Base-by-base conservation (phyloP, 1,140 invertebrate genomes). In the Calliphora vicina region DNA sequence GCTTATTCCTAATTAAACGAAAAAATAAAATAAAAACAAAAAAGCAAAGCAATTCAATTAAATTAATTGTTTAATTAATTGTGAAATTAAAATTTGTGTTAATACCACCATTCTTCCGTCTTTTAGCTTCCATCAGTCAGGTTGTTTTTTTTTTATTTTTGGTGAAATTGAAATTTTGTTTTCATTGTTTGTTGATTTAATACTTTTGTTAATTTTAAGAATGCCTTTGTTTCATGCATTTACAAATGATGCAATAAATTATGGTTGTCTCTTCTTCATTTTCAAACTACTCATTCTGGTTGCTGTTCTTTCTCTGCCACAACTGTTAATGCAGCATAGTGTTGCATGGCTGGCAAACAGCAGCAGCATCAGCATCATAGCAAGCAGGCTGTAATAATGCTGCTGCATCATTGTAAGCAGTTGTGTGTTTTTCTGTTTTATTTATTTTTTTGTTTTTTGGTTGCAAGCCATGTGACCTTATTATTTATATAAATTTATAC, bases 201-300 rank as follows among this genome's bases (percentile, higher is more conserved):
- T 81, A 27, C 50, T 71, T n/a, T 57, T 29, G 80, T 81, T 81
- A 29, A 61, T 61, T 81, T 81, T 57, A 81, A 81, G 80, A 81
- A 81, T 81, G 80, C 17, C 80, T 78, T 78, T 81, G 80, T 81
- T 81, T 67, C 45, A 81, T 67, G 80, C 57, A 81, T 81, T 81
- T 81, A 81, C 80, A 81, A 81, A 81, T 67, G 80, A 81, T 81
- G 80, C 80, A 81, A 81, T 81, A 81, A 81, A 81, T 81, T 81
- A 81, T 27, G 80, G 74, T 78, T 78, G 74, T 78, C 29, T 76
- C 73, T n/a, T 29, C 29, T 42, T 20, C 72, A 42, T 20, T 15
- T 42, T 20, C 26, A 73, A n/a, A n/a, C n/a, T n/a, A n/a, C n/a
- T n/a, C n/a, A n/a, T n/a, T n/a, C n/a, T n/a, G n/a, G n/a, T n/a